Percentiles rank a stretch among this genome's conserved stretches.
Conservation (phyloP, 2,113 vertebrate species). For the Chlamydotis undulata region DNA sequence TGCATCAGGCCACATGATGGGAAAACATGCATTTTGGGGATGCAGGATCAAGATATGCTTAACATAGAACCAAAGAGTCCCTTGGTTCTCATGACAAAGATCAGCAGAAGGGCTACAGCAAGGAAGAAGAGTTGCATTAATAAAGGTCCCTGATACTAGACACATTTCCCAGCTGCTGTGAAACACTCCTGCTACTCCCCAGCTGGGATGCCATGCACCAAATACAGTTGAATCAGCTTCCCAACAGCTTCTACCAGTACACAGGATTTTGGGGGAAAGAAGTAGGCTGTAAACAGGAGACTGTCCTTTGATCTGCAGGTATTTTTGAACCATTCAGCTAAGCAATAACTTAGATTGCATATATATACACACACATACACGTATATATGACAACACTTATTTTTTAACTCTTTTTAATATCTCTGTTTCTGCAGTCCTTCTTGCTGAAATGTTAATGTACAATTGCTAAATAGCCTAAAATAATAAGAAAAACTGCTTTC, state of each 20-base stretch:
- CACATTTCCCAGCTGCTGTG: rapidly evolving
- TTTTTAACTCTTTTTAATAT: background rate
- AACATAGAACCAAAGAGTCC: background rate
- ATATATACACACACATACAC: no score
- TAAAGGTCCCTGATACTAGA: background rate
- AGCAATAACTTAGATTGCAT: background rate
- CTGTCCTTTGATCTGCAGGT: background rate
- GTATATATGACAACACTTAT: background rate
- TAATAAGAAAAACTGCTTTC: background rate
- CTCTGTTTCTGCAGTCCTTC: background rate
- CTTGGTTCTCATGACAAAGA: background rate
- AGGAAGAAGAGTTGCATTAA: background rate
- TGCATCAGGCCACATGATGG: background rate
- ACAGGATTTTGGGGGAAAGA: background rate
- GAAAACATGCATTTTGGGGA: background rate
- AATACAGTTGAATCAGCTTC: background rate
- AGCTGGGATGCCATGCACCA: background rate
- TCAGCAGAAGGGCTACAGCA: background rate
- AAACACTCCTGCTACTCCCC: background rate
- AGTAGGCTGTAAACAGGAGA: background rate
- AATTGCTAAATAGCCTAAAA: background rate
- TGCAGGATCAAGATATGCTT: background rate
- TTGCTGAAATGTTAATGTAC: background rate
- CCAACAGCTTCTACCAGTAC: background rate
- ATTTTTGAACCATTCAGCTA: background rate